phyloP scores from a whole-genome alignment of 2,797 vertebrate species.

The Phrynocephalus vlangalii region DNA sequence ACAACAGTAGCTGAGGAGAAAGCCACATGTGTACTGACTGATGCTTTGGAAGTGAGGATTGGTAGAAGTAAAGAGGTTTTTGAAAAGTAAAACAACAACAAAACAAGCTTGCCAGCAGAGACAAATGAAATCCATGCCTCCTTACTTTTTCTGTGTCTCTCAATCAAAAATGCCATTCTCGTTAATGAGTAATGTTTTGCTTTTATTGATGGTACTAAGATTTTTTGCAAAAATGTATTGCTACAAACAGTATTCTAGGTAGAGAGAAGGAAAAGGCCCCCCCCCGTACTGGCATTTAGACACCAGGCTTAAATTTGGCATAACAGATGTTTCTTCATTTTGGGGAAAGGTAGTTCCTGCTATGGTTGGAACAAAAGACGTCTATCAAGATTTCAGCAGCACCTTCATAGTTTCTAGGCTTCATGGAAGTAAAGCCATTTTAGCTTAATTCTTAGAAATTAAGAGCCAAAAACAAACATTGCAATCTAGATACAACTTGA shows the following conservation, averaged over 20 bases:
- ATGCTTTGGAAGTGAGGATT: not conserved
- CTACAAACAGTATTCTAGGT: not conserved
- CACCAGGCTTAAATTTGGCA: not conserved
- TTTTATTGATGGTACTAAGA: not conserved
- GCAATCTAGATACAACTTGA: not conserved
- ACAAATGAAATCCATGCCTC: not conserved
- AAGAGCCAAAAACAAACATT: not conserved
- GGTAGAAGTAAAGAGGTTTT: not conserved
- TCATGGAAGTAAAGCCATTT: not conserved
- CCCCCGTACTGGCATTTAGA: not conserved
- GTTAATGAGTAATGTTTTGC: not conserved
- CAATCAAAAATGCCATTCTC: not conserved
- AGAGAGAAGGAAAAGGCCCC: not conserved
- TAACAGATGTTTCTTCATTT: not conserved
- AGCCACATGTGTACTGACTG: fast-evolving
- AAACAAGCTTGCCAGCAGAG: not conserved
- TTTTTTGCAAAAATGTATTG: not conserved
- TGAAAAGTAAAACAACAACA: not conserved
- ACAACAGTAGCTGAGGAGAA: not conserved
- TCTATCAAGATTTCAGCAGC: not conserved
- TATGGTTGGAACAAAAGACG: not conserved
- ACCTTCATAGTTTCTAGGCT: not conserved
- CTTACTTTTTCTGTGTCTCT: not conserved
- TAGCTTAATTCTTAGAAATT: not conserved
- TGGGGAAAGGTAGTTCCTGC: not conserved